These are phyloP conservation scores for Hoplias malabaricus DNA, from an alignment of 2,113 vertebrate genomes.

Conservation along the genomic window DNA sequence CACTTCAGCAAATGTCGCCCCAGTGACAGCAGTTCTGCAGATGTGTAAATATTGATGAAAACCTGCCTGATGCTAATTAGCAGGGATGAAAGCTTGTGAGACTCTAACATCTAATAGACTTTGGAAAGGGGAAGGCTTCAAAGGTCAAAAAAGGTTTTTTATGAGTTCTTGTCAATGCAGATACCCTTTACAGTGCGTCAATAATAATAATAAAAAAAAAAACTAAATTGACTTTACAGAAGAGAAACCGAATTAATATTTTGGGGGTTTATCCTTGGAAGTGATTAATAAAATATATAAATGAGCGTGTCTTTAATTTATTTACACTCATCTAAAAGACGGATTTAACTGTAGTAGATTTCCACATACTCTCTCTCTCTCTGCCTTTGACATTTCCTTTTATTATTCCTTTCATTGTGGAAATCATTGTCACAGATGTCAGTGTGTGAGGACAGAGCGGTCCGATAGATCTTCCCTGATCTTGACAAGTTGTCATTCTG, in stretches of 20 bases:
- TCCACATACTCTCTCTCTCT: neutral
- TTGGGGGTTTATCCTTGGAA: neutral
- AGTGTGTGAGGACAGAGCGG: neutral
- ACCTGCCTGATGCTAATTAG: slow-evolving; percentile 15
- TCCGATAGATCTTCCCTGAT: neutral
- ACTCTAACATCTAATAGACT: neutral
- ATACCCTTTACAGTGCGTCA: neutral
- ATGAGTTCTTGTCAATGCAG: neutral
- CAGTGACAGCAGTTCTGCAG: neutral
- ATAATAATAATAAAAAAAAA: neutral
- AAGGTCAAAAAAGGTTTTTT: neutral
- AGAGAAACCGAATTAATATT: too few species aligned
- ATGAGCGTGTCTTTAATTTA: too few species aligned
- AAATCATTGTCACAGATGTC: neutral
- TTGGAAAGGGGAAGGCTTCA: neutral
- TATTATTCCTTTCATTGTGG: neutral
- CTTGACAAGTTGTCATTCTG: neutral
- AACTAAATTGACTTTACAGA: neutral
- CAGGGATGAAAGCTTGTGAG: neutral
- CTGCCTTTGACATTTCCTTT: neutral
- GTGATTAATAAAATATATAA: neutral
- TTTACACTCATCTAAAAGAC: neutral
- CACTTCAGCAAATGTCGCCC: slow-evolving; percentile 22
- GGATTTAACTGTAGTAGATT: neutral
- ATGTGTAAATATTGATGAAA: slow-evolving; percentile 30